Evolutionary conservation across 2,888 invertebrate genomes (phyloP).

Genomic region (Dynastes grantii): DNA sequence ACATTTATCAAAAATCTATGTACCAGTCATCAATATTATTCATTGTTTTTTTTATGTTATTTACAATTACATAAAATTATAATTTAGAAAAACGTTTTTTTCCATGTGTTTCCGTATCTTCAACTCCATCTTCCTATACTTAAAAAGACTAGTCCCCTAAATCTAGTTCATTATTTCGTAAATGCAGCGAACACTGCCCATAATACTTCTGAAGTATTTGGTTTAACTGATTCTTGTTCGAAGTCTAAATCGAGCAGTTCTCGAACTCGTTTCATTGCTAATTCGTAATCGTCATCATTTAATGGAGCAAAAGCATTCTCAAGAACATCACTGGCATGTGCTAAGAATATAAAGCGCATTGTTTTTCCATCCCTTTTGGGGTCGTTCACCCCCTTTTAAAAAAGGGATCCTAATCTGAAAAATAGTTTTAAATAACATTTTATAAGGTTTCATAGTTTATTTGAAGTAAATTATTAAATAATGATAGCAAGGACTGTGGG

Average conservation of each 20-base stretch:
- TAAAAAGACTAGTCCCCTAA: slow-evolving; percentile 51
- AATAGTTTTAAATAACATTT: slow-evolving; percentile 1
- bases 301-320: slow-evolving; percentile 99
- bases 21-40: neutral
- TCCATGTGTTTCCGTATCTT: neutral
- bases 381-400: slow-evolving; percentile 97
- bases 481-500: too few species aligned
- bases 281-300: slow-evolving; percentile 97
- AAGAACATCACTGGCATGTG: slow-evolving; percentile 98
- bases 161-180: slow-evolving; percentile 84
- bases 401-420: slow-evolving; percentile 94
- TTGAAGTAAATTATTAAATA: too few species aligned
- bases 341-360: slow-evolving; percentile 93
- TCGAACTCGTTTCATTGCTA: slow-evolving; percentile 97
- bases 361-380: slow-evolving; percentile 98
- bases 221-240: slow-evolving; percentile 95
- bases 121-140: slow-evolving; percentile 39
- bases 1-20: slow-evolving; percentile 48
- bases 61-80: slow-evolving; percentile 51
- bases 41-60: slow-evolving; percentile 45
- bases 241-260: slow-evolving; percentile 97
- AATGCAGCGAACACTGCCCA: slow-evolving; percentile 99
- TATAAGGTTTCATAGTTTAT: too few species aligned
- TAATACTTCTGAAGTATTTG: slow-evolving; percentile 93
- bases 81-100: slow-evolving; percentile 49